Percentiles rank a stretch among this genome's conserved stretches.
Evolutionary conservation across 2,888 invertebrate genomes (phyloP).

Genomic region (Liodrosophila aerea): DNA sequence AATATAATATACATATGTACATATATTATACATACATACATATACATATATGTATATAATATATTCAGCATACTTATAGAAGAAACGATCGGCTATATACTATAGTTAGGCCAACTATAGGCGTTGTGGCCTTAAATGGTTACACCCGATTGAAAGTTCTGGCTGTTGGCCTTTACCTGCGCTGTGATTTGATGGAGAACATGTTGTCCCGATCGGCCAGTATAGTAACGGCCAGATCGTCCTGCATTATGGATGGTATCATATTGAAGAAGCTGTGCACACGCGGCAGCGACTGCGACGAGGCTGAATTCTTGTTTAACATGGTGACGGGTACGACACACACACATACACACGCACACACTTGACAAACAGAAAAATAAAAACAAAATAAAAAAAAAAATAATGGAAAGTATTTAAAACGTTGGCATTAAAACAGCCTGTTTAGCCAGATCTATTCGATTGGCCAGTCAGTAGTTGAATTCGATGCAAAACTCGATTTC

Average conservation of each 20-base stretch:
- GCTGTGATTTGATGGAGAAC: slow-evolving; percentile 79
- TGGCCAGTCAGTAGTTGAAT: too few relatives aligned
- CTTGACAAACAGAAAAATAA: slow-evolving; percentile 23
- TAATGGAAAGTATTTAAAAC: slow-evolving; percentile 2
- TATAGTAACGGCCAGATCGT: slow-evolving; percentile 80
- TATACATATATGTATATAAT: slow-evolving; percentile 10
- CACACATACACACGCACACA: slow-evolving; percentile 11
- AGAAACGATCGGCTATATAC: slow-evolving; percentile 5
- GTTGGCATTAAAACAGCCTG: slow-evolving; percentile 13
- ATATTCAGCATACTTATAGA: slow-evolving; percentile 2
- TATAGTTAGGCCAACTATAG: slow-evolving; percentile 3
- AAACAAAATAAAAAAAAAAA: slow-evolving; percentile 1
- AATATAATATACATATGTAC: slow-evolving; percentile 25
- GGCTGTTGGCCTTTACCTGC: slow-evolving; percentile 68
- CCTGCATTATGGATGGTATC: slow-evolving; percentile 80
- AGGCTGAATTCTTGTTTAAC: slow-evolving; percentile 76
- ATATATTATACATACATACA: background rate
- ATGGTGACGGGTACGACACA: slow-evolving; percentile 54
- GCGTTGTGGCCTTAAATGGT: slow-evolving; percentile 43
- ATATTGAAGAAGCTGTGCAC: slow-evolving; percentile 80
- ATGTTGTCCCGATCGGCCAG: slow-evolving; percentile 80
- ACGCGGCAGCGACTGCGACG: slow-evolving; percentile 78
- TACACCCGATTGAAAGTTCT: background rate
- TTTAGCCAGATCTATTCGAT: slow-evolving; percentile 9
- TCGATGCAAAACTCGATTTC: too few relatives aligned